These are phyloP conservation scores for Thalassophryne amazonica DNA, from an alignment of 2,797 vertebrate genomes.

Conservation along the genomic window DNA sequence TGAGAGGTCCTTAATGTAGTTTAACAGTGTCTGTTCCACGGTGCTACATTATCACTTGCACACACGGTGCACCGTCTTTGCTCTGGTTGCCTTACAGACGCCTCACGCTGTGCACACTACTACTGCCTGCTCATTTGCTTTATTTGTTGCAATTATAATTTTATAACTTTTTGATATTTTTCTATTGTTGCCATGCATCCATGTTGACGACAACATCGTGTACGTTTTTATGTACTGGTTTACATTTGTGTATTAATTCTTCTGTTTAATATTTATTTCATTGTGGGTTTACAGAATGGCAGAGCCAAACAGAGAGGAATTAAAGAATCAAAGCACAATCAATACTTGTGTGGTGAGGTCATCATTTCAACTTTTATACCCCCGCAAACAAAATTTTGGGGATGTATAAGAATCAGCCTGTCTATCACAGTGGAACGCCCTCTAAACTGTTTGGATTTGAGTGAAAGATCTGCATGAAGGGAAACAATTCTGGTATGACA, in stretches of 20 bases:
- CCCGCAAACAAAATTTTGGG: no score
- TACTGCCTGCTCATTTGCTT: constrained; percentile 20
- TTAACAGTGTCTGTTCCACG: constrained; percentile 18
- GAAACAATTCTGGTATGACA: no score
- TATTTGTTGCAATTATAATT: constrained; percentile 21
- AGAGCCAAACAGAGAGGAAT: constrained; percentile 52
- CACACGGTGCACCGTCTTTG: constrained; percentile 18
- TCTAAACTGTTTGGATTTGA: no score
- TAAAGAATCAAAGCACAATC: constrained; percentile 69
- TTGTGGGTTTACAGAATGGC: constrained; percentile 60
- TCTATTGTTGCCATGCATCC: constrained; percentile 38
- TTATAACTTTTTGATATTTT: constrained; percentile 50
- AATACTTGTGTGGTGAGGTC: not conserved
- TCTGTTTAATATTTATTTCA: constrained; percentile 67
- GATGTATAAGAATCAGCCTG: no score
- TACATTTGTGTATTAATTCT: constrained; percentile 39
- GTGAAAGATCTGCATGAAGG: no score
- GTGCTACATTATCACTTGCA: constrained; percentile 39
- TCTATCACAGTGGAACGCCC: no score
- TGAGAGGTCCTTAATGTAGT: constrained; percentile 8
- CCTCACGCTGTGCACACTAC: constrained; percentile 31
- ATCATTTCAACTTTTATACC: no score
- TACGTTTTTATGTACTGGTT: constrained; percentile 35
- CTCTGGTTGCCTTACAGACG: constrained; percentile 63
- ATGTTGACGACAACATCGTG: constrained; percentile 36